These are phyloP conservation scores for Campoplex capitator DNA, from an alignment of 2,888 invertebrate species.

Conservation along the genomic window DNA sequence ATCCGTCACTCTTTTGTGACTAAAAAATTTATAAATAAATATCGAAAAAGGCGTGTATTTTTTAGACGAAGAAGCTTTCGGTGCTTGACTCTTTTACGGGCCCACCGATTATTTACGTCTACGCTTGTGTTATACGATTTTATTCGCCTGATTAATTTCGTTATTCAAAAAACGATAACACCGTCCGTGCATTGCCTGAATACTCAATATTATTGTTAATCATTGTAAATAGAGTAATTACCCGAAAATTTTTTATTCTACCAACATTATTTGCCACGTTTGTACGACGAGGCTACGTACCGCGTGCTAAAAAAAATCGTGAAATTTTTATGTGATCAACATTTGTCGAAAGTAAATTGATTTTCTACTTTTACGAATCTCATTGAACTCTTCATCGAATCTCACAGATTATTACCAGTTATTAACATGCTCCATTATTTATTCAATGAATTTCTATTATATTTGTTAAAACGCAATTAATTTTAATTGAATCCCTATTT, in stretches of 20 bases:
- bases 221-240: slow-evolving; percentile 5
- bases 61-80: slow-evolving; percentile 2
- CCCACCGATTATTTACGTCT: background rate
- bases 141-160: background rate
- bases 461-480: background rate
- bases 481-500: background rate
- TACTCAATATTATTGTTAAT: slow-evolving; percentile 23
- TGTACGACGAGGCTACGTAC: background rate
- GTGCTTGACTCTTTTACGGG: slow-evolving; percentile 2
- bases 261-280: background rate
- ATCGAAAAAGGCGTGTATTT: slow-evolving; percentile 11
- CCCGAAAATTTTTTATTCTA: background rate
- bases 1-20: background rate
- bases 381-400: background rate
- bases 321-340: background rate
- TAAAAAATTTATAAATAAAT: background rate
- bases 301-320: background rate
- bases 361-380: slow-evolving; percentile 20
- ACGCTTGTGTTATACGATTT: background rate
- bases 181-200: slow-evolving; percentile 16
- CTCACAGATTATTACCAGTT: background rate
- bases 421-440: background rate
- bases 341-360: background rate
- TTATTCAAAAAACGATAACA: slow-evolving; percentile 1
- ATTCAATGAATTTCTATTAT: background rate